Evolutionary conservation across 2,113 vertebrate species (phyloP), one percentile per base, ranked within the genome.

Genomic region (Oophaga pumilio): DNA sequence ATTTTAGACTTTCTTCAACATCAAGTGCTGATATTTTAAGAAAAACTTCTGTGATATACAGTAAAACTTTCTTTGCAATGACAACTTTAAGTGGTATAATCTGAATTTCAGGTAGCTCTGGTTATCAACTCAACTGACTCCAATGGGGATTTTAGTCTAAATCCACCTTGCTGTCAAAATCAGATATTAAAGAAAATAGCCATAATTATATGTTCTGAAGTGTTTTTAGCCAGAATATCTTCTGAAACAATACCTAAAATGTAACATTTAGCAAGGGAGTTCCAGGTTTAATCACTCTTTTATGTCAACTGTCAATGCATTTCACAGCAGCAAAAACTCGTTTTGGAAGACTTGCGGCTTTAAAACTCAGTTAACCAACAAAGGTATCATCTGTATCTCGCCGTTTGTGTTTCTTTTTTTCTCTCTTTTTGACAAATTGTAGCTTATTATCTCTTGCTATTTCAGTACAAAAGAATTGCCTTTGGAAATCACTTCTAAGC

Each of bases 401-500:
- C 20, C 59, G 57, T 53, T 78, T 66, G 73, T 64, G 52, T 76
- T 76, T 68, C 78, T 76, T 76, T 85, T 71, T 77, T 52, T 52
- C 43, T 52, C 69, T 50, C 33, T 28, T 86, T 78, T 79, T 86
- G 85, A 79, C 85, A 86, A 86, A 79, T 86, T 79, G 76, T 79
- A 79, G 85, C 85, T 79, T 69, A 86, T 86, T 86, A 86, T 86
- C 76, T 79, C 85, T 86, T 69, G 60, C 59, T 86, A 79, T 86
- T 85, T 79, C 76, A 79, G 60, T 86, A 86, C 76, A 86, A 86
- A 79, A 68, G 85, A 79, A 86, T 79, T 86, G 85, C 76, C 85
- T 79, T 86, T 86, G 76, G 85, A 86, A 86, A 86, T 86, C 18
- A 50, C 76, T 66, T 86, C 76, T 80, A 86, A 86, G 85, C 76